These are phyloP conservation scores for Poecile montanus DNA, from an alignment of 2,797 vertebrate genomes.

Conservation along the genomic window DNA sequence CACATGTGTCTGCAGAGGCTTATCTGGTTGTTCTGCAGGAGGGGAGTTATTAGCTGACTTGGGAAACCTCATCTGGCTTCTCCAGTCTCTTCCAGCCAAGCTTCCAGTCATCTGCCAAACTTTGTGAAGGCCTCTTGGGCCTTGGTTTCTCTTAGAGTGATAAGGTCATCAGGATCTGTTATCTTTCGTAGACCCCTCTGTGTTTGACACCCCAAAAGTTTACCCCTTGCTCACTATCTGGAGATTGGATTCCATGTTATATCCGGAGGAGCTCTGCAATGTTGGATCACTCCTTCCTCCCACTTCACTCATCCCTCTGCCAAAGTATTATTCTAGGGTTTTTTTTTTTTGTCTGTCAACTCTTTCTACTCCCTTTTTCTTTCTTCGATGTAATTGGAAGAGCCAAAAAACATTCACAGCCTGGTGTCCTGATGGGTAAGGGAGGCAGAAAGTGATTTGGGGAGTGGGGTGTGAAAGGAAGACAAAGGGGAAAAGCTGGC, in stretches of 20 bases:
- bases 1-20: not conserved
- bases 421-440: slow-evolving; percentile 20
- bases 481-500: slow-evolving; percentile 15
- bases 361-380: slow-evolving; percentile 7
- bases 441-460: slow-evolving; percentile 41
- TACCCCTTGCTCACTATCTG: not conserved
- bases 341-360: not conserved
- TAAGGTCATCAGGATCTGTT: not conserved
- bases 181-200: not conserved
- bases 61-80: not conserved
- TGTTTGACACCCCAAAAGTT: not conserved
- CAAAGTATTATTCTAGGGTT: not conserved
- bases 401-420: not conserved
- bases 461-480: slow-evolving; percentile 52
- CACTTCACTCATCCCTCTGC: not conserved
- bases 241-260: not conserved
- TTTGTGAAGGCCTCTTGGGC: not conserved
- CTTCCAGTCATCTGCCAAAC: not conserved
- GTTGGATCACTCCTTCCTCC: not conserved
- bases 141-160: not conserved
- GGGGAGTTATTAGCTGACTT: not conserved
- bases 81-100: not conserved
- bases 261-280: rapidly evolving
- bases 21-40: not conserved
- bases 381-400: slow-evolving; percentile 31